These are phyloP conservation scores for human (Homo sapiens) DNA, from an alignment of 2,113 vertebrate species.

Conservation along the genomic window DNA sequence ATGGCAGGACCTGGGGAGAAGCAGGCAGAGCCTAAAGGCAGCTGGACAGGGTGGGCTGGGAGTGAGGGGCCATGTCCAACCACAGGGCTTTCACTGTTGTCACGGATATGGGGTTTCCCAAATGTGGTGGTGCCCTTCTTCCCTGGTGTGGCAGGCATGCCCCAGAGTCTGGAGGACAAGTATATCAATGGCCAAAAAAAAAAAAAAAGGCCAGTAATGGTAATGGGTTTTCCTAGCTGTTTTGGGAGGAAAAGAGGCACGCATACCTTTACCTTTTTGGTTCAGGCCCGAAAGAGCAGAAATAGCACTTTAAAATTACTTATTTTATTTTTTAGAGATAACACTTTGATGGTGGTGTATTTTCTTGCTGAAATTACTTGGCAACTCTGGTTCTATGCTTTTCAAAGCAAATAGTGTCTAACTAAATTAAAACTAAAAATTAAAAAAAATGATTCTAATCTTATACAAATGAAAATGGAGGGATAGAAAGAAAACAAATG, in stretches of 20 bases:
- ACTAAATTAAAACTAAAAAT: background rate
- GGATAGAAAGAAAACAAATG: background rate
- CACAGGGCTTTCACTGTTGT: accelerated
- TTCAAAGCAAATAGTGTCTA: background rate
- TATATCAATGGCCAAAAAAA: too few relatives aligned
- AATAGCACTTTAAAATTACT: background rate
- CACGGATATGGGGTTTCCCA: background rate
- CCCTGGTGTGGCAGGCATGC: accelerated
- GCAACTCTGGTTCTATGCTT: background rate
- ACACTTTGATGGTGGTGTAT: background rate
- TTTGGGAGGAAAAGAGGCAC: background rate
- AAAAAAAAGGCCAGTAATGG: too few relatives aligned
- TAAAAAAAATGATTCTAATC: background rate
- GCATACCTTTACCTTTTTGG: accelerated
- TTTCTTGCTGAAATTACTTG: background rate
- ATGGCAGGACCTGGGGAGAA: too few relatives aligned
- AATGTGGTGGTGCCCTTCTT: background rate
- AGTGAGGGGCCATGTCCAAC: background rate
- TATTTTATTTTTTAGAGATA: background rate
- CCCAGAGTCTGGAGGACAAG: background rate
- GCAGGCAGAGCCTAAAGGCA: too few relatives aligned
- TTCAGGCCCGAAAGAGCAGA: background rate
- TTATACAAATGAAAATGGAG: background rate
- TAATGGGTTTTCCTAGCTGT: background rate
- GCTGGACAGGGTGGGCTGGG: background rate